phyloP scores from a whole-genome alignment of 2,113 vertebrate genomes.

The Bombycilla garrulus region DNA sequence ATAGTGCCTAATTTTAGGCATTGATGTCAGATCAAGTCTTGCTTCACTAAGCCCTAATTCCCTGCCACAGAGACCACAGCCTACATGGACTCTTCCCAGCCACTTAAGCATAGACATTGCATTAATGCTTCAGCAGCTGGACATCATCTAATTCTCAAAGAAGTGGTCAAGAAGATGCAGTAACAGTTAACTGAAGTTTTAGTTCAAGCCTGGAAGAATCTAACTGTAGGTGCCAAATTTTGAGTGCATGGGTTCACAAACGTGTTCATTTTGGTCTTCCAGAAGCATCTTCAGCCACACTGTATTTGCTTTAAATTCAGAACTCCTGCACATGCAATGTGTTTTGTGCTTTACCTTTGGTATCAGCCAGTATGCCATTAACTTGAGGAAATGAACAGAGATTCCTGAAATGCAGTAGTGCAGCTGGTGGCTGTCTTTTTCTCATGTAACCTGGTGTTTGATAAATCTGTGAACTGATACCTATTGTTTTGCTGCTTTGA shows the following conservation, averaged over 20 bases:
- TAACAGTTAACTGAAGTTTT: neutral
- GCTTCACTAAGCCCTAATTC: neutral
- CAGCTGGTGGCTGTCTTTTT: neutral
- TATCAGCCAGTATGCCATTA: neutral
- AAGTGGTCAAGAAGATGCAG: neutral
- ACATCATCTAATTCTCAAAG: neutral
- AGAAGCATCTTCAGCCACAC: neutral
- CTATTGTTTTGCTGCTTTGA: neutral
- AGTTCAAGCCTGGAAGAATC: neutral
- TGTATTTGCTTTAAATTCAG: neutral
- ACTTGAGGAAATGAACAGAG: neutral
- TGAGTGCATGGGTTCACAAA: neutral
- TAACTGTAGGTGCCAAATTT: neutral
- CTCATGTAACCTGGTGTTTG: neutral
- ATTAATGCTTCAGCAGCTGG: neutral
- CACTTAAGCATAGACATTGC: neutral
- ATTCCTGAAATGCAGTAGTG: neutral
- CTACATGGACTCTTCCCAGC: neutral
- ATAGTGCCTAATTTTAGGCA: neutral
- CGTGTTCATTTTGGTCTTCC: neutral
- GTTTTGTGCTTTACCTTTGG: neutral
- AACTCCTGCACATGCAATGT: neutral
- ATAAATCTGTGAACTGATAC: neutral
- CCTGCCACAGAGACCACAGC: neutral
- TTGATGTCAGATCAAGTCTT: neutral